These are phyloP conservation scores for Accipiter cooperii DNA, from an alignment of 2,113 vertebrate genomes.

Conservation along the genomic window DNA sequence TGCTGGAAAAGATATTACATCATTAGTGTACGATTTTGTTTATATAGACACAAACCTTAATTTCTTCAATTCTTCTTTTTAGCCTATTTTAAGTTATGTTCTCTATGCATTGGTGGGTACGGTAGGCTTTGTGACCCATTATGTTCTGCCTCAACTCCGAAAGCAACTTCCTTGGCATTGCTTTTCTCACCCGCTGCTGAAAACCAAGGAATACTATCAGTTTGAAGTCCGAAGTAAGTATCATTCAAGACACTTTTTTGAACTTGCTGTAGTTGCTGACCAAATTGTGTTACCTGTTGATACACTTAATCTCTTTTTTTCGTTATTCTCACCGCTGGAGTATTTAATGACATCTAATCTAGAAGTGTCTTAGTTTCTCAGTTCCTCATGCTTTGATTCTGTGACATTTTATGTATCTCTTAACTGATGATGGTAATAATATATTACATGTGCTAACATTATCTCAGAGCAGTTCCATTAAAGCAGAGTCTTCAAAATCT, in stretches of 20 bases:
- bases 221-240: slow-evolving; percentile 95
- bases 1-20: neutral
- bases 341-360: neutral
- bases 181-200: slow-evolving; percentile 95
- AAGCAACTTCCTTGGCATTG: slow-evolving; percentile 98
- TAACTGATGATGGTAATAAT: neutral
- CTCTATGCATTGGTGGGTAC: slow-evolving; percentile 87
- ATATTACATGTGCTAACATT: neutral
- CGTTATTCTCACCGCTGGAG: neutral
- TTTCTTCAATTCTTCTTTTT: slow-evolving; percentile 20
- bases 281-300: neutral
- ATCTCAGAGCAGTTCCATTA: neutral
- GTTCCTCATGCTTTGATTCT: neutral
- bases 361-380: neutral
- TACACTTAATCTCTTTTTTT: neutral
- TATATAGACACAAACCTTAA: neutral
- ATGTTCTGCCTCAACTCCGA: slow-evolving; percentile 92
- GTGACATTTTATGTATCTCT: neutral
- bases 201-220: slow-evolving; percentile 94
- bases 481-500: neutral
- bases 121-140: slow-evolving; percentile 90
- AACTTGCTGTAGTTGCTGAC: neutral
- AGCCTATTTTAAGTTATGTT: slow-evolving; percentile 95
- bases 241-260: neutral
- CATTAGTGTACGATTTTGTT: neutral